Conservation (phyloP, 2,888 invertebrate species). For the Standfussiana lucernea region DNA sequence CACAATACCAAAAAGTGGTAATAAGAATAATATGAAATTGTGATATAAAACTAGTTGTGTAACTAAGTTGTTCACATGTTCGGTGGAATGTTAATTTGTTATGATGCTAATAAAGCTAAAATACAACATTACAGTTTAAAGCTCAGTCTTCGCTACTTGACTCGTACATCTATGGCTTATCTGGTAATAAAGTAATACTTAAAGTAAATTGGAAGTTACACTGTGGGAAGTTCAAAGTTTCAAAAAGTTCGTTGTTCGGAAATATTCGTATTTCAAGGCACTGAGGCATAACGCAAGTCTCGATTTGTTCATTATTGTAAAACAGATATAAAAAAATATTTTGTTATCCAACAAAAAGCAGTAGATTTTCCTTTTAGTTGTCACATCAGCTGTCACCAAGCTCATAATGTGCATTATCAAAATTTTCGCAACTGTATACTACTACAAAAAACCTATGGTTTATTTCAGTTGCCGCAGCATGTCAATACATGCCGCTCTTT, state of each 20-base stretch:
- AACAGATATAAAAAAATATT: not conserved
- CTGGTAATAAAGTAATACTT: slow-evolving; percentile 16
- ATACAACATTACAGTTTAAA: slow-evolving; percentile 49
- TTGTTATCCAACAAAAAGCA: not conserved
- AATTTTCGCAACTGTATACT: slow-evolving; percentile 3
- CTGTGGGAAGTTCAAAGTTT: not conserved
- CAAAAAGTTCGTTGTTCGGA: slow-evolving; percentile 34
- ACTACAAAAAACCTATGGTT: not conserved
- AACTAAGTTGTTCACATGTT: slow-evolving; percentile 22
- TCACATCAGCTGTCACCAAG: not conserved
- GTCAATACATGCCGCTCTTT: slow-evolving; percentile 85
- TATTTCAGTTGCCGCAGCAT: slow-evolving; percentile 85
- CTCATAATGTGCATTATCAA: not conserved
- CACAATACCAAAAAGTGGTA: slow-evolving; percentile 18
- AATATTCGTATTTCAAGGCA: slow-evolving; percentile 32
- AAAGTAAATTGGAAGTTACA: slow-evolving; percentile 41
- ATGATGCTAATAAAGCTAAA: slow-evolving; percentile 50
- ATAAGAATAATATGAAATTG: slow-evolving; percentile 20
- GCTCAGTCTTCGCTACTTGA: slow-evolving; percentile 64
- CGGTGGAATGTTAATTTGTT: slow-evolving; percentile 59
- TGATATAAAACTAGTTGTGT: slow-evolving; percentile 19
- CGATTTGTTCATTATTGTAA: not conserved
- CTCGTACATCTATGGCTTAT: slow-evolving; percentile 48
- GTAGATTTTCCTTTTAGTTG: no score
- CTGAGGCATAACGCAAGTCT: not conserved